Evolutionary conservation across 2,888 invertebrate genomes (phyloP), one percentile per base, ranked within the genome.

Genomic region (Drosophila fungiperda): DNA sequence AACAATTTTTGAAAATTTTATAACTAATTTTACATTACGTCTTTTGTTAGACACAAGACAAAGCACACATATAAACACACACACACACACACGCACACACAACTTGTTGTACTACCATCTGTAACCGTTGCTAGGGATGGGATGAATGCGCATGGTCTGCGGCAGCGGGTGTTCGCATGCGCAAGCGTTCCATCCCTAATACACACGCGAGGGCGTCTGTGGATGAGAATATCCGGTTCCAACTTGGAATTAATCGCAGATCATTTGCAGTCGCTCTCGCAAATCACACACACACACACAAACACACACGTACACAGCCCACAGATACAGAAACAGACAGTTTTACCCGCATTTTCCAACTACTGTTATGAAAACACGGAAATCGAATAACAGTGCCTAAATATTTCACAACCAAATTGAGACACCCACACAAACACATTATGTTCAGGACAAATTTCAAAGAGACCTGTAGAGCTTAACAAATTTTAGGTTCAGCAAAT

Each of bases 1-100:
- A 82, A 83, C 72, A 78, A 90, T 90, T 90, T 86, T 87, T 80
- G 71, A 89, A 81, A 66, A 71, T 68, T 90, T 87, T 90, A 71
- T 72, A 87, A 81, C 64, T 89, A 73, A 83, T 90, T 89, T 88
- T 83, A 89, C 79, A 76, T 87, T 86, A 82, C 29, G 69, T 76
- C 71, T 80, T 82, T 71, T 72, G 82, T 84, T 80, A 66, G 59
- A 76, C 76, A 80, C 87, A 72, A 83, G 67, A 73, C 86, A 83
- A 59, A 42, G 53, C 23, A 29, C 12, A n/a, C 38, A 36, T 26
- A 26, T 17, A 15, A 15, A 33, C 3, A n/a, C 33, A 52, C 5
- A 38, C 6, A 55, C n/a, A 54, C 17, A 17, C 23, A 53, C 3
- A 26, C 15, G 26, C 7, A 40, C 38, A 54, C 26, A 55, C 20